Conservation (phyloP, 2,888 invertebrate species). For the Tetheella fluctuosa region DNA sequence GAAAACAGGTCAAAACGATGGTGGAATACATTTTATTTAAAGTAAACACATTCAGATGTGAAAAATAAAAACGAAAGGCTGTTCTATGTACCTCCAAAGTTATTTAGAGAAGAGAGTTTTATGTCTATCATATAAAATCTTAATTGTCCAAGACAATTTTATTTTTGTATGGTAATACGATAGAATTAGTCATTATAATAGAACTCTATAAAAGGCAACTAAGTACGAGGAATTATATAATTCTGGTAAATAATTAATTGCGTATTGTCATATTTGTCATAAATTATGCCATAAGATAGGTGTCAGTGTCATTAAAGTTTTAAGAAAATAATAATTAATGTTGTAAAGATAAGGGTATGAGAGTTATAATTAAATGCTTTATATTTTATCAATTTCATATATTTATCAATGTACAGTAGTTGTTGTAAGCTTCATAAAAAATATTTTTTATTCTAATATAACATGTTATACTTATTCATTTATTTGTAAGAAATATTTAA, state of each 20-base stretch:
- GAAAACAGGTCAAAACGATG: conserved; percentile 89
- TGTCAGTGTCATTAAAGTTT: conserved; percentile 30
- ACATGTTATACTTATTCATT: conserved; percentile 4
- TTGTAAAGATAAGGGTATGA: conserved; percentile 10
- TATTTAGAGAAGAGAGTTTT: conserved; percentile 70
- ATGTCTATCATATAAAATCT: conserved; percentile 68
- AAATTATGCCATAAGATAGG: conserved; percentile 46
- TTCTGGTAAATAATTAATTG: conserved; percentile 43
- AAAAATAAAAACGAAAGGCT: conserved; percentile 78
- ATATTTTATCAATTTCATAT: conserved; percentile 11
- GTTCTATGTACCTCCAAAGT: conserved; percentile 84
- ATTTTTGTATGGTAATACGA: conserved; percentile 74
- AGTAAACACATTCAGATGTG: conserved; percentile 50
- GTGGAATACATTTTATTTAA: conserved; percentile 90
- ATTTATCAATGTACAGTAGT: conserved; percentile 12
- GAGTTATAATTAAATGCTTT: conserved; percentile 11
- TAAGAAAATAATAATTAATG: conserved; percentile 6
- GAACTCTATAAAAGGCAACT: conserved; percentile 75
- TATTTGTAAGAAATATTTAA: conserved; percentile 14
- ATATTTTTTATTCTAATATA: conserved; percentile 13
- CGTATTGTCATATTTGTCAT: conserved; percentile 1
- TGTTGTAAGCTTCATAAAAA: conserved; percentile 6
- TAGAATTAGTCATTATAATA: conserved; percentile 63
- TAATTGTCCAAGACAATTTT: conserved; percentile 78
- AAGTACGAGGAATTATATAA: conserved; percentile 41